Evolutionary conservation across 2,797 vertebrate genomes (phyloP), one percentile per base, ranked within the genome.

Genomic region (Eutrigla gurnardus): DNA sequence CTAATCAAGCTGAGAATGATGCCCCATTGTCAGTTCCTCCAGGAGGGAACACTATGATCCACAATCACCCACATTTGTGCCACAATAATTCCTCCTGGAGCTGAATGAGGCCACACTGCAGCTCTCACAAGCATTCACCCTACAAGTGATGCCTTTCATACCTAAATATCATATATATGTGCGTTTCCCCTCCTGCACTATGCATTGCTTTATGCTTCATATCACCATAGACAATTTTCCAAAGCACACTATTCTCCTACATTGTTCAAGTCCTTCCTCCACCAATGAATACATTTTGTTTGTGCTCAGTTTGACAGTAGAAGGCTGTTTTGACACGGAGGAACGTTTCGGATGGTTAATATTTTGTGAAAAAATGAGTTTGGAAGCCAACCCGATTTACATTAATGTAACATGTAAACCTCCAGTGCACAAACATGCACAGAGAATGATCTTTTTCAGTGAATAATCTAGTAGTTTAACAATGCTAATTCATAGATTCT

Each of bases 241-340:
- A 80, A 64, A 80, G 59, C 53, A 70, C n/a, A 50, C 15, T 3
- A 13, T 55, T 5, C 63, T 58, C 64, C 25, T 47, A 6, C 10
- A 33, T 15, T 6, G 0, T 49, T 60, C n/a, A 59, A 49, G 14
- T 33, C 10, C 47, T n/a, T 15, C 43, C 4, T 55, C n/a, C 64
- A 6, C 25, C 43, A 15, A 45, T 10, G 52, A 36, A 17, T 13
- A 18, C 9, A 43, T 47, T 65, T 18, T 8, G 45, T 5, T 9
- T 11, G 33, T 39, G 8, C 25, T 18, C 15, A 39, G 33, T 45
- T 46, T 66, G 46, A 57, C 12, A 32, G 5, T 12, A 12, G 14
- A 33, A 7, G 58, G 10, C 10, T 37, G 40, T 65, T 74, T 32
- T 55, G 10, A 61, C 4, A 42, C n/a, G 25, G 35, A 25, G 15